Conservation (phyloP, 2,113 vertebrate genomes). For the Choloepus hoffmanni region DNA sequence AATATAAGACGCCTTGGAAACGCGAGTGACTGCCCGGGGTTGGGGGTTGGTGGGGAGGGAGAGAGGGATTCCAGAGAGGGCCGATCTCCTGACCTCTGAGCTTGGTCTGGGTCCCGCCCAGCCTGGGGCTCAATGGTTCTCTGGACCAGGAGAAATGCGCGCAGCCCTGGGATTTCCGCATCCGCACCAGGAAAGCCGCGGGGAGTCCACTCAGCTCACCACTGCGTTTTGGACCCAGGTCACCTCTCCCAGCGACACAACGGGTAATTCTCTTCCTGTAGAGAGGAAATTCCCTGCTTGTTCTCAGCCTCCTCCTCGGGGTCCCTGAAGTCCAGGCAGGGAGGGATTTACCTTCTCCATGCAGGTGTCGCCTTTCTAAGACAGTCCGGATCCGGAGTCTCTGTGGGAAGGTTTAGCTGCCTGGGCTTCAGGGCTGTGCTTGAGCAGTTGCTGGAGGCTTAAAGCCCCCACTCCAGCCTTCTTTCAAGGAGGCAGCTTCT, state of each 20-base stretch:
- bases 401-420: not conserved
- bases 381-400: not conserved
- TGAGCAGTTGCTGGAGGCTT: not conserved
- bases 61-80: too few relatives aligned
- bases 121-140: not conserved
- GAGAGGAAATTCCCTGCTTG: not conserved
- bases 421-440: not conserved
- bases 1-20: not conserved
- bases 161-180: not conserved
- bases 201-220: too few relatives aligned
- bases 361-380: not conserved
- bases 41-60: too few relatives aligned
- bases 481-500: not conserved
- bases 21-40: not conserved
- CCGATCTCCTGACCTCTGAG: not conserved
- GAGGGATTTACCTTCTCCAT: not conserved
- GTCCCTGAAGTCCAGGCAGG: not conserved
- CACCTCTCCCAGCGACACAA: fast-evolving
- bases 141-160: not conserved
- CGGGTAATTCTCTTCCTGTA: not conserved
- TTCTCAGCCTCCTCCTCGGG: not conserved
- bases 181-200: fast-evolving
- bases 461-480: not conserved
- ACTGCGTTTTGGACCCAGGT: too few relatives aligned
- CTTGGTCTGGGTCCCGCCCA: not conserved